phyloP scores from a whole-genome alignment of 23 tunicate genomes.

The Phallusia fumigata region DNA sequence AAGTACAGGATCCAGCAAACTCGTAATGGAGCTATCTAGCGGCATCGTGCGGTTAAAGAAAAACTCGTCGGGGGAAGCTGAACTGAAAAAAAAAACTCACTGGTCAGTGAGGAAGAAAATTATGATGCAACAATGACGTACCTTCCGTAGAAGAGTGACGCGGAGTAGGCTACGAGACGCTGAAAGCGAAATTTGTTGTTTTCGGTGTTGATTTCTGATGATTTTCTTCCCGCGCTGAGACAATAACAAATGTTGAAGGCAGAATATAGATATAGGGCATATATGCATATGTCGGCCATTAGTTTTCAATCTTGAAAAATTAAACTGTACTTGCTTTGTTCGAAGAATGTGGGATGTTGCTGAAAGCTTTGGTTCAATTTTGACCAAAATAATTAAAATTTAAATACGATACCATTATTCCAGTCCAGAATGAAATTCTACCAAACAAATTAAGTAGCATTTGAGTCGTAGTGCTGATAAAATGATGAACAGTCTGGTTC shows the following conservation, averaged over 20 bases:
- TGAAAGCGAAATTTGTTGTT: constrained; percentile 20
- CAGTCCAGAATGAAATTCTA: no score
- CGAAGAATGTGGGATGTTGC: no score
- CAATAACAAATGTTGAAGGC: background rate
- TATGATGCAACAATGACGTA: background rate
- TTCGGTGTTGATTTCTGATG: constrained; percentile 8
- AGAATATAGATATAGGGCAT: background rate
- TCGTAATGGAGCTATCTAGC: background rate
- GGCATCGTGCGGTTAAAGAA: constrained; percentile 5
- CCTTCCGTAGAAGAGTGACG: constrained; percentile 5
- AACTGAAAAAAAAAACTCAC: background rate
- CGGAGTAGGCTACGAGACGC: constrained; percentile 1
- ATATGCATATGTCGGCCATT: no score
- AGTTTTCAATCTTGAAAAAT: no score
- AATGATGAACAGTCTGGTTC: no score
- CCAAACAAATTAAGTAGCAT: no score
- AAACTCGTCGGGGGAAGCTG: background rate
- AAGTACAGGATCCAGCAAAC: background rate
- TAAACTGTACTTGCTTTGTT: no score
- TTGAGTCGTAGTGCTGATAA: no score
- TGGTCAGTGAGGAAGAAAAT: background rate
- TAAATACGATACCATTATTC: no score
- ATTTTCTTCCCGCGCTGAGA: constrained; percentile 30
- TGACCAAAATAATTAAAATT: no score
- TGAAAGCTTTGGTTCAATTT: no score